Evolutionary conservation across 2,797 vertebrate genomes (phyloP).

Genomic region (Lutjanus argentimaculatus): DNA sequence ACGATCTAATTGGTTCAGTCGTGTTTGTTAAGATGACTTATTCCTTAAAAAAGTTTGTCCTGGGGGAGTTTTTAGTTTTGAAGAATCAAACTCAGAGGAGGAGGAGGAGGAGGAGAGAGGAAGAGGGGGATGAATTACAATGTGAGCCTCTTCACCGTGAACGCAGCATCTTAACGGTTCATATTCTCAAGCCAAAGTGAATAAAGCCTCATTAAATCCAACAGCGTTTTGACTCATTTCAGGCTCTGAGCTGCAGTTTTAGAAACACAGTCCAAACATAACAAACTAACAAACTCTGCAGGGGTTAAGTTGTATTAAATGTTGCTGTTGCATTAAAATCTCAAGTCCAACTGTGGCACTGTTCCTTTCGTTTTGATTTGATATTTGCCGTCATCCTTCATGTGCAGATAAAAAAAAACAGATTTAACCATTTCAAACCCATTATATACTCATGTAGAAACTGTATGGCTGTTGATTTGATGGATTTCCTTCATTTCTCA

Average conservation of each 20-base stretch:
- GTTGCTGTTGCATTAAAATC: slow-evolving; percentile 13
- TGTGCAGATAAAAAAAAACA: not conserved
- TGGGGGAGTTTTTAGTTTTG: not conserved
- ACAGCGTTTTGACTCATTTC: not conserved
- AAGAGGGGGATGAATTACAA: not conserved
- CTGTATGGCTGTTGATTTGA: slow-evolving; percentile 14
- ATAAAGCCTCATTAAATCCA: not conserved
- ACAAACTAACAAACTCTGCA: not conserved
- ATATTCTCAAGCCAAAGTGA: not conserved
- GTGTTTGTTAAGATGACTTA: not conserved
- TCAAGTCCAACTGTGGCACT: not conserved
- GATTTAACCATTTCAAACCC: not conserved
- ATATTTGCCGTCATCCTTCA: not conserved
- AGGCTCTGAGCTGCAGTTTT: not conserved
- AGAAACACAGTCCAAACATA: not conserved
- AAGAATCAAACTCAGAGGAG: not conserved
- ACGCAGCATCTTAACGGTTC: not conserved
- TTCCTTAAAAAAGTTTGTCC: not conserved
- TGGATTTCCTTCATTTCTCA: not conserved
- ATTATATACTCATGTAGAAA: not conserved
- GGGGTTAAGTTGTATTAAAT: not conserved
- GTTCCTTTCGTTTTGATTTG: not conserved
- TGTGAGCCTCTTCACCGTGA: not conserved
- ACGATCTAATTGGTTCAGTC: slow-evolving; percentile 3
- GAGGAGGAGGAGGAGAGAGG: not conserved